Evolutionary conservation across 2,888 invertebrate genomes (phyloP).

Genomic region (Dione vanillae): DNA sequence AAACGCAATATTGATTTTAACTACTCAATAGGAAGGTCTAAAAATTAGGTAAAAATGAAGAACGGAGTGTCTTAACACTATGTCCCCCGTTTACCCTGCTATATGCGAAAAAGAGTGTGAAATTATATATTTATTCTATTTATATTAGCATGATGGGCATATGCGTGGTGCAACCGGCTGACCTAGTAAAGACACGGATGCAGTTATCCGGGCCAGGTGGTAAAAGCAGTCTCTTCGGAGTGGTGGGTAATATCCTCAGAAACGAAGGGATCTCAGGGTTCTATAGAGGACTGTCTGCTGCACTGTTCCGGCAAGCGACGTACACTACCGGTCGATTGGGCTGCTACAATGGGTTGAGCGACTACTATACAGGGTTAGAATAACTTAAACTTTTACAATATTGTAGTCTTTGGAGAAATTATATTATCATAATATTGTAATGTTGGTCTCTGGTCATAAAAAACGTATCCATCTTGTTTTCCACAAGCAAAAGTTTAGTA

Average conservation of each 20-base stretch:
- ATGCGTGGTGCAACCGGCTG: conserved; percentile 63
- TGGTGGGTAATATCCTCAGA: conserved; percentile 88
- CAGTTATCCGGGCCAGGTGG: conserved; percentile 55
- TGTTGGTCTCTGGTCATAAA: no score
- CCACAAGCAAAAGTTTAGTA: no score
- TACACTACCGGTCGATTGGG: conserved; percentile 98
- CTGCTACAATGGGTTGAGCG: conserved; percentile 94
- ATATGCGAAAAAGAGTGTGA: no score
- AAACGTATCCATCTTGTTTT: no score
- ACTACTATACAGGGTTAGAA: conserved; percentile 83
- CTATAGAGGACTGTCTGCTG: conserved; percentile 96
- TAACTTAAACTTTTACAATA: background rate
- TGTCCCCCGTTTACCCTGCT: no score
- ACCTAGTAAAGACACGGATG: conserved; percentile 67
- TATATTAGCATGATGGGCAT: conserved; percentile 59
- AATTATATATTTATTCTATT: no score
- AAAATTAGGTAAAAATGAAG: no score
- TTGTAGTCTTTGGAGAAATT: no score
- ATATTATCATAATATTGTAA: no score
- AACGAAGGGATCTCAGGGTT: conserved; percentile 93
- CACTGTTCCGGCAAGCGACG: conserved; percentile 96
- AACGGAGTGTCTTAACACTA: no score
- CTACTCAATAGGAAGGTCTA: no score
- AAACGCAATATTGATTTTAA: no score
- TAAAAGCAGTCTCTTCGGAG: conserved; percentile 87